Percentiles rank a stretch among this genome's conserved stretches.
phyloP scores from a whole-genome alignment of 1,140 invertebrate genomes.

The Zaprionus kolodkinae region DNA sequence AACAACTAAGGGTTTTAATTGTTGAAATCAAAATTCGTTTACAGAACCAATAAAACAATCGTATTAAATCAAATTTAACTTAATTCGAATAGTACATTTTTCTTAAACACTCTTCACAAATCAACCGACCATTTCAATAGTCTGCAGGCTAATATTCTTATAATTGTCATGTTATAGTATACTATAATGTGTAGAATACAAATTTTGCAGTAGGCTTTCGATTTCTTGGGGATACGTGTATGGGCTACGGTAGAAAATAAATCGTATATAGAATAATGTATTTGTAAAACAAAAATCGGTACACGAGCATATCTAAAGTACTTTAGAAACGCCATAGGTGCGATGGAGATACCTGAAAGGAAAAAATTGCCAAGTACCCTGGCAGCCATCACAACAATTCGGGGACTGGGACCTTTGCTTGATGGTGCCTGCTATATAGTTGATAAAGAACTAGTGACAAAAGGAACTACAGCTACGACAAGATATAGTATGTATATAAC shows the following conservation, averaged over 20 bases:
- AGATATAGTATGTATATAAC: constrained; percentile 4
- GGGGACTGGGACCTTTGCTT: constrained; percentile 29
- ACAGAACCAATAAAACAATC: constrained; percentile 16
- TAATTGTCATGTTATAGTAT: constrained; percentile 32
- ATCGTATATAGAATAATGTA: constrained; percentile 26
- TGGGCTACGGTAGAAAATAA: constrained; percentile 28
- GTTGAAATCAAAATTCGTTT: constrained; percentile 35
- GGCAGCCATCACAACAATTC: constrained; percentile 54
- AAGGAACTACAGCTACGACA: constrained; percentile 27
- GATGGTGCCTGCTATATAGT: constrained; percentile 7
- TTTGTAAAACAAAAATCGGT: constrained; percentile 14
- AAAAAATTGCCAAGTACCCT: constrained; percentile 55
- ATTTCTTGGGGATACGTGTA: constrained; percentile 80
- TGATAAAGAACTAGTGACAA: neutral
- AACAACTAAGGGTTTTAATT: constrained; percentile 48
- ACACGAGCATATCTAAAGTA: constrained; percentile 24
- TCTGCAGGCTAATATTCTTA: constrained; percentile 62
- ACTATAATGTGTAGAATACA: constrained; percentile 12
- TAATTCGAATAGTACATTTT: constrained; percentile 25
- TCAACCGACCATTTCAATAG: constrained; percentile 55
- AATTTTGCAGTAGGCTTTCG: constrained; percentile 56
- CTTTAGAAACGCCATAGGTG: constrained; percentile 19
- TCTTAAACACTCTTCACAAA: constrained; percentile 49
- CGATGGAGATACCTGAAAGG: constrained; percentile 26
- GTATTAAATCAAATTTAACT: constrained; percentile 38